Evolutionary conservation across 2,797 vertebrate species (phyloP), one percentile per base, ranked within the genome.

Genomic region (Hozukius guyotensis): DNA sequence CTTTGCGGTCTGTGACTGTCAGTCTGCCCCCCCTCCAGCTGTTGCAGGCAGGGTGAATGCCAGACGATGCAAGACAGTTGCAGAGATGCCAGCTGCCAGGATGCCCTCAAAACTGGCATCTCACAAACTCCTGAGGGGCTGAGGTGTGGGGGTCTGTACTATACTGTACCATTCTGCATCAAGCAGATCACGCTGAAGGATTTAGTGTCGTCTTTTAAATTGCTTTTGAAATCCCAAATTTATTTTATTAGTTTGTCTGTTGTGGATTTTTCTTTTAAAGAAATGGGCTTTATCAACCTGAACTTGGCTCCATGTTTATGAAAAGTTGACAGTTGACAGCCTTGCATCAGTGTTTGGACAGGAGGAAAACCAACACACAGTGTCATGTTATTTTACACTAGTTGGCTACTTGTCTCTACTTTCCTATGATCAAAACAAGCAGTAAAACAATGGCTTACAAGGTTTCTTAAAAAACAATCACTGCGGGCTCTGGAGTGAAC

Each of bases 11-110:
- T 77, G 63, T 80, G 82, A 78, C 80, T 93, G 83, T 87, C 85
- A 87, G 83, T 65, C 79, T 60, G 49, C 27, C 46, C 27, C 77
- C 71, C 85, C 61, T 78, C 87, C 92, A 94, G 90, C 90, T 94
- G 93, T 85, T 90, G 85, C 78, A 76, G 66, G 65, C 75, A 75
- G 81, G 57, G 82, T 59, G 60, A 80, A 83, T 27, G 87, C 87
- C 78, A 93, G 88, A 83, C 68, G 66, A 88, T 27, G 74, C 77
- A 74, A 85, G 84, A 80, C 88, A 61, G 77, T 70, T 57, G 75
- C 78, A 56, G 82, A 76, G 79, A 76, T 74, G 84, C 85, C 87
- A 90, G 87, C 76, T 93, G 91, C 85, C 81, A 61, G 75, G 69
- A 68, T 64, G 80, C 67, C 85, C 67, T 85, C 78, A 69, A 81